phyloP scores from a whole-genome alignment of 2,888 invertebrate species.

The Leptothorax acervorum region DNA sequence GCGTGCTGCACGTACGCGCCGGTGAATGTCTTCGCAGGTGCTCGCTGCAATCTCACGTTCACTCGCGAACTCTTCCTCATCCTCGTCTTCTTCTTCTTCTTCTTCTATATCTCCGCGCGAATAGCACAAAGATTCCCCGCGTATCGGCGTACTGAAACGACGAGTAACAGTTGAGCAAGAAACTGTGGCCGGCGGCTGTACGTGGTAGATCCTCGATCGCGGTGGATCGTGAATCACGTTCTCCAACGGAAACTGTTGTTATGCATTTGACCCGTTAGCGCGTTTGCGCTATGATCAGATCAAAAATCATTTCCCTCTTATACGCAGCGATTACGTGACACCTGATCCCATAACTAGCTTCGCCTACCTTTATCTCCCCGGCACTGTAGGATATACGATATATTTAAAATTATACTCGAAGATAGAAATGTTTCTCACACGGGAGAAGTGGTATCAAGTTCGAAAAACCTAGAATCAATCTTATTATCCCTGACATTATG shows the following conservation, averaged over 20 bases:
- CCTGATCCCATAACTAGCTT: conserved; percentile 12
- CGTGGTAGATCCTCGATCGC: conserved; percentile 48
- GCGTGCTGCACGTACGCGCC: conserved; percentile 49
- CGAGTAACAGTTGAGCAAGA: conserved; percentile 61
- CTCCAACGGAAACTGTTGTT: conserved; percentile 58
- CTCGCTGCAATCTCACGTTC: conserved; percentile 63
- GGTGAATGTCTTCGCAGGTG: conserved; percentile 62
- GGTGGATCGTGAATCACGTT: conserved; percentile 62
- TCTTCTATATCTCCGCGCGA: not conserved
- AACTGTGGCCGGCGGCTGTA: conserved; percentile 35
- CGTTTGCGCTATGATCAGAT: conserved; percentile 18
- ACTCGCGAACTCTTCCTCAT: conserved; percentile 42
- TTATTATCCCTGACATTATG: not conserved
- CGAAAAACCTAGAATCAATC: not conserved
- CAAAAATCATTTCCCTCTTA: conserved; percentile 32
- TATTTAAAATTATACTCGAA: not conserved
- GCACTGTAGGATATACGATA: not conserved
- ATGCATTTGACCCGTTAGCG: conserved; percentile 45
- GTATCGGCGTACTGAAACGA: conserved; percentile 61
- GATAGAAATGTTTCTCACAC: not conserved
- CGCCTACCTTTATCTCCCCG: not conserved
- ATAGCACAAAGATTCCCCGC: conserved; percentile 22
- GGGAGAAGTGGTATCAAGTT: not conserved
- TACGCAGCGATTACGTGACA: conserved; percentile 35
- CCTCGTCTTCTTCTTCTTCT: conserved; percentile 2